phyloP scores from a whole-genome alignment of 2,113 vertebrate genomes.

The Alouatta palliata region DNA sequence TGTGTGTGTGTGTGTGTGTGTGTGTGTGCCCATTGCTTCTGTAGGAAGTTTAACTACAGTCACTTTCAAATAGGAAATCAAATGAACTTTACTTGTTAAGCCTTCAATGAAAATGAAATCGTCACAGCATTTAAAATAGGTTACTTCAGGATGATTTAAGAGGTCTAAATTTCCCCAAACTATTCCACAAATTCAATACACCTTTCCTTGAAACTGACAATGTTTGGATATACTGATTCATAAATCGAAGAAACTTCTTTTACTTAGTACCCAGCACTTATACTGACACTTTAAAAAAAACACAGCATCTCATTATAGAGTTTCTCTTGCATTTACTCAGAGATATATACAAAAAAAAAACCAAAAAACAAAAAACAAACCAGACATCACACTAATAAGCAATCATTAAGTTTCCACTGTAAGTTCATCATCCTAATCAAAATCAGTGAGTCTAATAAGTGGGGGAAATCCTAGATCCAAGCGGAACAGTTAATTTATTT shows the following conservation, averaged over 20 bases:
- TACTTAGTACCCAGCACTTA: background rate
- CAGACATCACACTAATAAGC: background rate
- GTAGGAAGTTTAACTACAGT: background rate
- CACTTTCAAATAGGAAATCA: background rate
- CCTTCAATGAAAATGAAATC: slow-evolving; percentile 10
- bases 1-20: background rate
- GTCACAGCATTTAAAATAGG: background rate
- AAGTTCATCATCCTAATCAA: background rate
- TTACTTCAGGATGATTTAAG: background rate
- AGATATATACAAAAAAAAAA: background rate
- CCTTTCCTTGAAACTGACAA: background rate
- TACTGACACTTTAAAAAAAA: background rate
- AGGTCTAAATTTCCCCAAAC: background rate
- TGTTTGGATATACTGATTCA: background rate
- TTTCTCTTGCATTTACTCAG: background rate
- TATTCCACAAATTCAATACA: background rate
- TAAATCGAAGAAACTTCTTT: background rate
- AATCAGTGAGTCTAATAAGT: background rate
- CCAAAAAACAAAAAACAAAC: background rate
- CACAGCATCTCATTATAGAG: background rate
- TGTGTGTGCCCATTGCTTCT: background rate
- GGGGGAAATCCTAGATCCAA: background rate
- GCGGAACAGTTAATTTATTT: background rate
- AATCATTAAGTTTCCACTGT: background rate
- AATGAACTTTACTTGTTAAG: background rate